Evolutionary conservation across 2,797 vertebrate genomes (phyloP), one percentile per base, ranked within the genome.

Genomic region (Micrastur ruficollis): DNA sequence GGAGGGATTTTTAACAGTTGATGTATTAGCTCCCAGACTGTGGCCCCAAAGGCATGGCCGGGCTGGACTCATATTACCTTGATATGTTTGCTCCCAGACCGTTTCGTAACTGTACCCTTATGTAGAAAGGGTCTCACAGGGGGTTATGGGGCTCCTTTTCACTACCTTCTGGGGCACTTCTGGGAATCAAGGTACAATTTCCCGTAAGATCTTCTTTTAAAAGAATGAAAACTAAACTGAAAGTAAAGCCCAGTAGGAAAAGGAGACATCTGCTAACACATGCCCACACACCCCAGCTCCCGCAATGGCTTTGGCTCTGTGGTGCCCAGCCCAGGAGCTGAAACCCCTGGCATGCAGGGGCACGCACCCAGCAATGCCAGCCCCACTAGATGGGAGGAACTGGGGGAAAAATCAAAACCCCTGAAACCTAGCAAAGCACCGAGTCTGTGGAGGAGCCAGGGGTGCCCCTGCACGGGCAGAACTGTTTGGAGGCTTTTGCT

Each of bases 341-440:
- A 86, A 86, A 46, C 47, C 61, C 46, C 38, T 36, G 56, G 8
- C 26, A 74, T 34, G 4, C 36, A 49, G 27, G 27, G 42, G 15
- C 1, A 6, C 14, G 23, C 13, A 65, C 7, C 26, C 31, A 63
- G 44, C 58, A 75, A 71, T 2, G 12, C 42, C 42, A 92, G 62
- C 23, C 58, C 46, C 10, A 8, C 22, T 25, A 53, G 83, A 58
- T 4, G 8, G 10, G 32, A 34, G n/a, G 8, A 74, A 27, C 1
- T 17, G 7, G 46, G 5, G 4, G 1, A 3, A 25, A 26, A 70
- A 2, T 4, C 8, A 23, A 65, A 40, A 8, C 6, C 23, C 25
- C 36, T 55, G 34, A 76, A 70, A 49, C 13, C 16, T 50, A 38
- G 16, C 14, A 38, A 78, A 65, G 20, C 1, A 1, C 44, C 15